Evolutionary conservation across 2,888 invertebrate genomes (phyloP).

Genomic region (Philereme vetulata): DNA sequence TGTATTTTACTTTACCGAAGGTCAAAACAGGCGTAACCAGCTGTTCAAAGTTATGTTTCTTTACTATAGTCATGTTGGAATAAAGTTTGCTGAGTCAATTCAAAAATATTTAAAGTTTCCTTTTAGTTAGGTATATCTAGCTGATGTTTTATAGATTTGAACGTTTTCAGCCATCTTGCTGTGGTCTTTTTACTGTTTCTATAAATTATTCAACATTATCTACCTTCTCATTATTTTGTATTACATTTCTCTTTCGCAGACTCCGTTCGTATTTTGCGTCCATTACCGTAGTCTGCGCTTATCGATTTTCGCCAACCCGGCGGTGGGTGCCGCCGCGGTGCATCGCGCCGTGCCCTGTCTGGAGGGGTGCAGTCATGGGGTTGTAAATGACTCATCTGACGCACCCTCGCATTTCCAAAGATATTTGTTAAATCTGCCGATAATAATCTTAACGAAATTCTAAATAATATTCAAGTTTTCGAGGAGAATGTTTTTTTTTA

Average conservation of each 20-base stretch:
- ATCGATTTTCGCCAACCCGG: slow-evolving; percentile 44
- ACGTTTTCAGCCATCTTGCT: too few species aligned
- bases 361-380: slow-evolving; percentile 31
- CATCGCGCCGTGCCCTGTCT: slow-evolving; percentile 33
- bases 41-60: slow-evolving; percentile 20
- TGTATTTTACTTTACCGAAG: slow-evolving; percentile 1
- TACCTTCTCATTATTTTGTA: too few species aligned
- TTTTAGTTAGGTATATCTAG: not conserved
- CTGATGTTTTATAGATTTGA: too few species aligned
- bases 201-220: too few species aligned
- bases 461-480: too few species aligned
- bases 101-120: not conserved
- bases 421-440: not conserved
- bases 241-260: not conserved
- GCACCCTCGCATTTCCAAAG: slow-evolving; percentile 17
- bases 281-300: slow-evolving; percentile 43
- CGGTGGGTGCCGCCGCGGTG: slow-evolving; percentile 23
- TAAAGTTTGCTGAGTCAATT: slow-evolving; percentile 8
- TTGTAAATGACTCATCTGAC: slow-evolving; percentile 30
- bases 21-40: slow-evolving; percentile 1
- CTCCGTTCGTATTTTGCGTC: not conserved
- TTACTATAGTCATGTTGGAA: slow-evolving; percentile 10
- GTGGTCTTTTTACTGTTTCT: too few species aligned
- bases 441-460: too few species aligned
- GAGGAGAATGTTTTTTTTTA: too few species aligned